Conservation (phyloP, 2,797 vertebrate species). For the Halcyon chelicuti region DNA sequence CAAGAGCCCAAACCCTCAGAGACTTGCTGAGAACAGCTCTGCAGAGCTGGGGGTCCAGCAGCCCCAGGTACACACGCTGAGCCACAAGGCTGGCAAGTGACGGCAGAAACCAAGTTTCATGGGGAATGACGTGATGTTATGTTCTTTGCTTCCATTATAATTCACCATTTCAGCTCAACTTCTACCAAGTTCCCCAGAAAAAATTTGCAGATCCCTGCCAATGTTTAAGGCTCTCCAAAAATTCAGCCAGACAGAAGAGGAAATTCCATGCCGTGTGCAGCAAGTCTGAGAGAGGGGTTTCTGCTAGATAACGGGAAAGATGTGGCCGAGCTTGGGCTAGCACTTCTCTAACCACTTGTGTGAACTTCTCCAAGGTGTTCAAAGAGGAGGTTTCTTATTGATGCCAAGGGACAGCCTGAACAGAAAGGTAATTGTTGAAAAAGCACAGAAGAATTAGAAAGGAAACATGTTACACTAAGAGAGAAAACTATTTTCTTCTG, state of each 20-base stretch:
- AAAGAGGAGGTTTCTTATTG: not conserved
- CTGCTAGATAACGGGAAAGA: slow-evolving; percentile 33
- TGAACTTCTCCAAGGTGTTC: not conserved
- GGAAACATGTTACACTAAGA: not conserved
- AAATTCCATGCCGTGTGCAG: not conserved
- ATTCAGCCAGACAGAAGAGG: slow-evolving; percentile 52
- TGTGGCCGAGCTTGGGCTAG: not conserved
- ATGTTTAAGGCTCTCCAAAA: slow-evolving; percentile 34
- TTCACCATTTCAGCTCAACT: not conserved
- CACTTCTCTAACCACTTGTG: not conserved
- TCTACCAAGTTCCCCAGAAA: not conserved
- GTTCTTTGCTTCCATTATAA: not conserved
- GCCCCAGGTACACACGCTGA: not conserved
- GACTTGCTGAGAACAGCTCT: not conserved
- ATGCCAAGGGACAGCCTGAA: not conserved
- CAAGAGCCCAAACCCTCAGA: not conserved
- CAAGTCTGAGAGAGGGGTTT: not conserved
- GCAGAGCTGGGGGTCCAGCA: not conserved
- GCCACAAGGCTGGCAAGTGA: not conserved
- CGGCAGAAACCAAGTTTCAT: not conserved
- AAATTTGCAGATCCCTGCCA: slow-evolving; percentile 14
- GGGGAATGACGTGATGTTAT: not conserved
- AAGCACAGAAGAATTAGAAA: not conserved
- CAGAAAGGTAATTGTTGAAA: not conserved
- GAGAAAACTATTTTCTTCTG: not conserved